Evolutionary conservation across 1,140 invertebrate genomes (phyloP).

Genomic region (Probaryconus sp.): DNA sequence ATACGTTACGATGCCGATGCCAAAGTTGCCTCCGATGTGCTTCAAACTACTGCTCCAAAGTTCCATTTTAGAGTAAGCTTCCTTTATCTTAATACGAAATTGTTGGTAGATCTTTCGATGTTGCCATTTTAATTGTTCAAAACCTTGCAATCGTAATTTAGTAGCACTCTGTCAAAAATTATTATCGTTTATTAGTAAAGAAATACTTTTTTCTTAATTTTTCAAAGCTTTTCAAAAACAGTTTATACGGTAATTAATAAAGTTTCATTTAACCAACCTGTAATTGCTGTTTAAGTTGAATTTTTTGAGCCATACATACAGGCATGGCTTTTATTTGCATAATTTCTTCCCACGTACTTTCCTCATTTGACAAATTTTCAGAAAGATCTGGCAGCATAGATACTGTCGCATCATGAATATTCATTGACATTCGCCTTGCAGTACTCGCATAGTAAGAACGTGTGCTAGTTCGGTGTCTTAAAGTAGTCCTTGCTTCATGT

Average conservation of each 20-base stretch:
- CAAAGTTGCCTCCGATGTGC: conserved; percentile 88
- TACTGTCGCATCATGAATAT: conserved; percentile 84
- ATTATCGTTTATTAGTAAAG: too few species aligned
- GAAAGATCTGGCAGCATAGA: conserved; percentile 88
- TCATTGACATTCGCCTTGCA: conserved; percentile 81
- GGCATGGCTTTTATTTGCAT: conserved; percentile 91
- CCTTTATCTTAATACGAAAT: conserved; percentile 80
- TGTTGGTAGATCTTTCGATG: conserved; percentile 84
- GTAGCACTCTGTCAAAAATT: conserved; percentile 84
- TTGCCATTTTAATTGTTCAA: conserved; percentile 87
- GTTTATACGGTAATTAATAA: conserved; percentile 1
- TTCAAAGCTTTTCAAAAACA: conserved; percentile 19
- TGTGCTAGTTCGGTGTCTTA: conserved; percentile 81
- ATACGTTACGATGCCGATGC: conserved; percentile 88
- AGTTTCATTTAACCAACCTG: conserved; percentile 80
- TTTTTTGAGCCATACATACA: conserved; percentile 88
- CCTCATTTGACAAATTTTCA: conserved; percentile 89
- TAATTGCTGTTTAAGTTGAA: conserved; percentile 86
- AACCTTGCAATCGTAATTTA: conserved; percentile 86
- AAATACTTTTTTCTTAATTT: too few species aligned
- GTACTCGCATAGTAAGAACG: conserved; percentile 83
- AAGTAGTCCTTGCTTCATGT: conserved; percentile 78
- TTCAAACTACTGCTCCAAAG: conserved; percentile 85
- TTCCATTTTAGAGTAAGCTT: conserved; percentile 83
- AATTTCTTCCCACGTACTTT: conserved; percentile 90